phyloP scores from a whole-genome alignment of 2,113 vertebrate species.

The Phainopepla nitens region DNA sequence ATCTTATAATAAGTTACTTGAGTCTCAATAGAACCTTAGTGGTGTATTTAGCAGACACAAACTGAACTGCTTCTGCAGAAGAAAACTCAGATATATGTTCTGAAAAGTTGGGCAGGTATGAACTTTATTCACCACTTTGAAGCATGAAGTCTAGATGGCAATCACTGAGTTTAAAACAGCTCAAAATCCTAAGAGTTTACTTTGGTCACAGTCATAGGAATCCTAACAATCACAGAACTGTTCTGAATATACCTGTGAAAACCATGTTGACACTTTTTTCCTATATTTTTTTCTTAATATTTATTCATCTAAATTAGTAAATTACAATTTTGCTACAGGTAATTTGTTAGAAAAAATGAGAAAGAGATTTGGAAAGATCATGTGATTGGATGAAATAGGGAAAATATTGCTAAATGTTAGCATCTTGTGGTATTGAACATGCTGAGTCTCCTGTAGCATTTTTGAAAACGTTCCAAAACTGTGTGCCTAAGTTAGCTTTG shows the following conservation, averaged over 20 bases:
- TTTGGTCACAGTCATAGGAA: neutral
- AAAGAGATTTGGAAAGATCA: neutral
- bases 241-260: neutral
- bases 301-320: neutral
- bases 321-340: neutral
- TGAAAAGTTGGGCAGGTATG: neutral
- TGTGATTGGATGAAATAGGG: neutral
- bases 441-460: neutral
- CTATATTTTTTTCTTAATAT: neutral
- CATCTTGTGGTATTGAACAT: neutral
- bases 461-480: neutral
- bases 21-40: neutral
- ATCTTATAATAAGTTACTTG: neutral
- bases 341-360: neutral
- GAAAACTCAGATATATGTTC: neutral
- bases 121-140: neutral
- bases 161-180: neutral
- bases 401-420: neutral
- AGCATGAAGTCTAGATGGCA: neutral
- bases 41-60: neutral
- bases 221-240: neutral
- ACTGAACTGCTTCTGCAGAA: neutral
- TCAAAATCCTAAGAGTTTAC: neutral
- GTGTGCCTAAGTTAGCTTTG: neutral
- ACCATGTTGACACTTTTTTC: neutral